These are phyloP conservation scores for Chouioia cunea DNA, from an alignment of 2,888 invertebrate genomes.

Conservation along the genomic window DNA sequence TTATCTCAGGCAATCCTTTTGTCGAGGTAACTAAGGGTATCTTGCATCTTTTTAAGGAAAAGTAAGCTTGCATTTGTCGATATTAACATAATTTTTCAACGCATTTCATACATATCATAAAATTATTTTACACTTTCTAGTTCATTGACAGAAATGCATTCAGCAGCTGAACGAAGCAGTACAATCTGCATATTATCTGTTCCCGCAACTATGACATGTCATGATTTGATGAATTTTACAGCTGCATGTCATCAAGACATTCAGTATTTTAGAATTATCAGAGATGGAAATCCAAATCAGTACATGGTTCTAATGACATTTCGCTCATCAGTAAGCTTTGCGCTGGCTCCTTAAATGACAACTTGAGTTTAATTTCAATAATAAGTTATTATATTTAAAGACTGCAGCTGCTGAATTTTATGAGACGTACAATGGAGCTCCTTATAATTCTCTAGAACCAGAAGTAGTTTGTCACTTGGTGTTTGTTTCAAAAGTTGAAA, in stretches of 20 bases:
- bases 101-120: constrained; percentile 28
- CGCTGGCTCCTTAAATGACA: not conserved
- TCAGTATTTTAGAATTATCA: constrained; percentile 90
- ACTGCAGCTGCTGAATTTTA: constrained; percentile 92
- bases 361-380: not conserved
- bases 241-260: constrained; percentile 93
- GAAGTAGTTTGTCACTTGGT: constrained; percentile 93
- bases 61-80: constrained; percentile 73
- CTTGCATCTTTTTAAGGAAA: constrained; percentile 96
- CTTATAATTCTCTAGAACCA: constrained; percentile 94
- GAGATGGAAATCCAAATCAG: constrained; percentile 93
- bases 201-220: constrained; percentile 90
- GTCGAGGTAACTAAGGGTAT: constrained; percentile 98
- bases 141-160: constrained; percentile 79
- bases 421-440: constrained; percentile 89
- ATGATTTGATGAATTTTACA: constrained; percentile 93
- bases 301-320: constrained; percentile 97
- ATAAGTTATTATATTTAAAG: constrained; percentile 65
- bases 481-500: constrained; percentile 94
- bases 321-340: constrained; percentile 57
- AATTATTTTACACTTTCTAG: constrained; percentile 68
- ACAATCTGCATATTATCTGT: constrained; percentile 91
- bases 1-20: constrained; percentile 96
- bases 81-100: not conserved
- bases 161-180: constrained; percentile 79